A percentile compares a stretch with the other conserved stretches of the same genome.
These are phyloP conservation scores for Oreochromis grahami DNA, from an alignment of 2,797 vertebrate genomes.

Conservation along the genomic window DNA sequence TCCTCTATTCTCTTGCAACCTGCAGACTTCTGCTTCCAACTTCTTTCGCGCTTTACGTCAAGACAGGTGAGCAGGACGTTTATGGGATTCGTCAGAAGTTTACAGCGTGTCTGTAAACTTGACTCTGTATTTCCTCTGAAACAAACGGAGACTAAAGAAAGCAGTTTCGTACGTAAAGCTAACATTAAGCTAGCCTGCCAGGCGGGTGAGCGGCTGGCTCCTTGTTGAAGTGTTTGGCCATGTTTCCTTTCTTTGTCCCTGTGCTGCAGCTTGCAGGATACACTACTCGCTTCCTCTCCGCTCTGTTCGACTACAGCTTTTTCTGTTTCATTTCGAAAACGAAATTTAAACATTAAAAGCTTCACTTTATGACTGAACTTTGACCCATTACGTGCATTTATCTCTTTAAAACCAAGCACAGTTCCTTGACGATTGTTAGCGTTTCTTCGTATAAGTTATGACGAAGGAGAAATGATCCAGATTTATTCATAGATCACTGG, in stretches of 20 bases:
- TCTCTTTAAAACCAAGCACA: neutral
- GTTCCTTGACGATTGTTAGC: neutral
- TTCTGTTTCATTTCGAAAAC: neutral
- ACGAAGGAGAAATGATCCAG: neutral
- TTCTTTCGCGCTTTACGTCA: neutral
- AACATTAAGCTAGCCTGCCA: constrained; percentile 26
- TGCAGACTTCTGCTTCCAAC: neutral
- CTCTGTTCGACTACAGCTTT: neutral
- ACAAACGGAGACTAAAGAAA: neutral
- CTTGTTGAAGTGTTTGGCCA: constrained; percentile 15
- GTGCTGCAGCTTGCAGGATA: neutral
- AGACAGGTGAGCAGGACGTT: constrained; percentile 40
- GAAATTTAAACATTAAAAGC: neutral
- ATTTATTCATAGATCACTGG: neutral
- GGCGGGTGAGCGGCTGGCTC: constrained; percentile 1
- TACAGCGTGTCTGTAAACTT: accelerated
- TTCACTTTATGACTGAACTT: neutral
- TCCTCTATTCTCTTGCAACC: neutral
- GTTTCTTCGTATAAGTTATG: neutral
- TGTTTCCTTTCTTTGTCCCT: constrained; percentile 43
- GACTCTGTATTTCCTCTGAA: accelerated
- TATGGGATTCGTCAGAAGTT: neutral
- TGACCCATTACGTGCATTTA: neutral
- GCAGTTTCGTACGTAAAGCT: constrained; percentile 12
- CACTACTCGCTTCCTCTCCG: neutral